A percentile compares a stretch with the other conserved stretches of the same genome.
These are phyloP conservation scores for Spea hammondii DNA, from an alignment of 2,797 vertebrate genomes.

Conservation along the genomic window DNA sequence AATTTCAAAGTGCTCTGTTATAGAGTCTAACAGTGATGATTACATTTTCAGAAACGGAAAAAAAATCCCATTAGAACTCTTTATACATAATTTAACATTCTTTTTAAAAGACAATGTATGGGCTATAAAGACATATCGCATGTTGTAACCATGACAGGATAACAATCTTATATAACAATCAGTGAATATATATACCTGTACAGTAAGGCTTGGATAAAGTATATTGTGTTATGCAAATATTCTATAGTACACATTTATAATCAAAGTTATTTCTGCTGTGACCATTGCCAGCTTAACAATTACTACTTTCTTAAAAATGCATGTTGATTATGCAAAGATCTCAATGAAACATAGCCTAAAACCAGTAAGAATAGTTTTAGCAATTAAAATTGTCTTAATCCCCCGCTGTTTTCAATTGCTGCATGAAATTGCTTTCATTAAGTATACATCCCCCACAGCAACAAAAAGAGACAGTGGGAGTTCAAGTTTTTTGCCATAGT, in stretches of 20 bases:
- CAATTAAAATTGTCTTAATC: constrained; percentile 48
- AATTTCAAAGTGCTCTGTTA: no score
- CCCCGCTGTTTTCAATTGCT: constrained; percentile 37
- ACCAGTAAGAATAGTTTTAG: constrained; percentile 35
- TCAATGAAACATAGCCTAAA: constrained; percentile 34
- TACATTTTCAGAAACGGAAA: no score
- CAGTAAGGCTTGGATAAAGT: background rate
- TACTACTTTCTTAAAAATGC: constrained; percentile 38
- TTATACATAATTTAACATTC: background rate
- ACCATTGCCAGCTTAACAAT: constrained; percentile 25
- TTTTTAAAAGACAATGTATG: background rate
- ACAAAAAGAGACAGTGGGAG: constrained; percentile 33
- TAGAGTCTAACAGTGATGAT: no score
- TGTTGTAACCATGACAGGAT: background rate
- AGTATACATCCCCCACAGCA: constrained; percentile 34
- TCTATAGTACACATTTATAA: background rate
- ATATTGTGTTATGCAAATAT: background rate
- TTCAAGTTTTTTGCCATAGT: constrained; percentile 3
- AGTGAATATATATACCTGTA: no score
- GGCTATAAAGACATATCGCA: background rate
- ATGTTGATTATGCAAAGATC: constrained; percentile 33
- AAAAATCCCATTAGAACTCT: background rate
- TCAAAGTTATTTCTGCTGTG: background rate
- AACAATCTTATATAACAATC: background rate
- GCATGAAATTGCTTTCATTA: constrained; percentile 49